Evolutionary conservation across 2,888 invertebrate species (phyloP), one percentile per base, ranked within the genome.

Genomic region (Drosophila infuscata): DNA sequence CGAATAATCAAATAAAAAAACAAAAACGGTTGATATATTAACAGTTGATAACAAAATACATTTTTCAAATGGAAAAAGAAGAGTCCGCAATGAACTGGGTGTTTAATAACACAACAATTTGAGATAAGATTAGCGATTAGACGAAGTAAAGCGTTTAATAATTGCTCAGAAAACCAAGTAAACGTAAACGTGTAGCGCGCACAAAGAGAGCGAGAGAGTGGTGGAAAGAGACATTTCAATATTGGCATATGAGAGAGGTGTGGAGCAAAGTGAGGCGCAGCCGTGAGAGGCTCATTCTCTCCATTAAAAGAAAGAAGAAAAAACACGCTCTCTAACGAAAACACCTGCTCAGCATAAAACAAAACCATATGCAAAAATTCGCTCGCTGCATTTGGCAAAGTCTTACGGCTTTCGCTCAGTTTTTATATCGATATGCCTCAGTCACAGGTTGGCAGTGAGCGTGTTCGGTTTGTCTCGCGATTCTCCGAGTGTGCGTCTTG

Each of bases 51-150:
- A 74, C 51, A 59, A 51, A 48, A 35, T 6, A 48, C 3, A 32
- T 41, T 32, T 52, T 43, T 60, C 33, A 25, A 70, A 68, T 29
- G 49, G 58, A 68, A 68, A 49, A 46, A 29, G 36, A 41, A n/a
- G 49, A 46, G 59, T 59, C 36, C 32, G 17, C 36, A 70, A 48
- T 43, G 33, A 57, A 48, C 58, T 36, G 52, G 20, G 36, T 38
- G 46, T 46, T 54, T 51, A 66, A 72, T 69, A 61, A 76, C 64
- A 71, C 54, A 71, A 43, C 20, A 71, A 58, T 38, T 64, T 78
- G 78, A 46, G 15, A 84, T 84, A 81, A 88, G 88, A 83, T 86
- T 76, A 65, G 29, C 48, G 62, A 54, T 69, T 72, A 71, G 57
- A 48, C 58, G 52, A 48, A 61, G 71, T 35, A 54, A 71, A 71